phyloP scores from a whole-genome alignment of 2,113 vertebrate genomes.

The human region GRCh38 chr5:44646501-44647000 shows the following conservation, averaged over 20 bases:
- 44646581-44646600: slow-evolving; percentile 9
- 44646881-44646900: neutral
- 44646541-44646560: slow-evolving; percentile 29
- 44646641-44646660: neutral
- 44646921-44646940: neutral
- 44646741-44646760: neutral
- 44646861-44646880: neutral
- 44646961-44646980: neutral
- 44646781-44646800: neutral
- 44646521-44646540: neutral
- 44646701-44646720: neutral
- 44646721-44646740: neutral
- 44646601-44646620: neutral
- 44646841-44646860: neutral
- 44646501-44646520: slow-evolving; percentile 29
- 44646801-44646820: neutral
- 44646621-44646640: neutral
- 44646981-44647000: neutral
- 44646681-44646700: slow-evolving; percentile 16
- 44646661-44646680: neutral
- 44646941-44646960: neutral
- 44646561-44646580: neutral
- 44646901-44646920: neutral
- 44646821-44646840: too few species aligned
- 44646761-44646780: neutral